Percentiles rank a stretch among this genome's conserved stretches.
phyloP scores from a whole-genome alignment of 2,797 vertebrate genomes.

The Premnoplex brunnescens region DNA sequence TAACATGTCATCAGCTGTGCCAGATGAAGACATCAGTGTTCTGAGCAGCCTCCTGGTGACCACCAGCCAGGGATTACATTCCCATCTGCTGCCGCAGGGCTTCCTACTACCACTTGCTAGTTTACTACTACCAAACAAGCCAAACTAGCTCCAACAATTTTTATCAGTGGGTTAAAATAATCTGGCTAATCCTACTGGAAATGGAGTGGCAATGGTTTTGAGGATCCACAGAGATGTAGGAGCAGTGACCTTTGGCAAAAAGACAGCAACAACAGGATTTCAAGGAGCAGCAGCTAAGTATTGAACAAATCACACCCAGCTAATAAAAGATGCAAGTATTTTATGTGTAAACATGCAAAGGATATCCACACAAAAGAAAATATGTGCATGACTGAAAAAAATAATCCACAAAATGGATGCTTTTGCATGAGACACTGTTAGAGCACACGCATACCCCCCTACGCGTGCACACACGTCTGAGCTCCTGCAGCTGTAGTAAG shows the following conservation, averaged over 20 bases:
- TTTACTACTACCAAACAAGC: background rate
- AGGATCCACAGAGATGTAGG: background rate
- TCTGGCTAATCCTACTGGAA: background rate
- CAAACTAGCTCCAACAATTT: background rate
- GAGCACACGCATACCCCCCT: rapidly evolving
- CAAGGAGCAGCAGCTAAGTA: background rate
- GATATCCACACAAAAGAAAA: background rate
- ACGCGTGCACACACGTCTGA: background rate
- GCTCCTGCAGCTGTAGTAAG: background rate
- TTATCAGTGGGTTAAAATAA: background rate
- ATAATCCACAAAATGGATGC: background rate
- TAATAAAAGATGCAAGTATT: background rate
- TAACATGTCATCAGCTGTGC: background rate
- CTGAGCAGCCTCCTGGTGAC: background rate
- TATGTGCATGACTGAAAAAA: rapidly evolving
- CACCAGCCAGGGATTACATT: background rate
- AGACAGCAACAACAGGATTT: background rate
- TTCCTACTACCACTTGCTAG: background rate
- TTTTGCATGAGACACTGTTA: background rate
- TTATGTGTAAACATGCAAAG: background rate
- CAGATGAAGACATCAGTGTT: background rate
- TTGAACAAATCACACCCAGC: background rate
- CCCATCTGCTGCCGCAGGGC: background rate
- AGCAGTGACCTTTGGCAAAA: background rate
- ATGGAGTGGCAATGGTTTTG: background rate